Percentiles rank a stretch among this genome's conserved stretches.
Evolutionary conservation across 2,113 vertebrate species (phyloP).

Genomic region (Propithecus coquereli): DNA sequence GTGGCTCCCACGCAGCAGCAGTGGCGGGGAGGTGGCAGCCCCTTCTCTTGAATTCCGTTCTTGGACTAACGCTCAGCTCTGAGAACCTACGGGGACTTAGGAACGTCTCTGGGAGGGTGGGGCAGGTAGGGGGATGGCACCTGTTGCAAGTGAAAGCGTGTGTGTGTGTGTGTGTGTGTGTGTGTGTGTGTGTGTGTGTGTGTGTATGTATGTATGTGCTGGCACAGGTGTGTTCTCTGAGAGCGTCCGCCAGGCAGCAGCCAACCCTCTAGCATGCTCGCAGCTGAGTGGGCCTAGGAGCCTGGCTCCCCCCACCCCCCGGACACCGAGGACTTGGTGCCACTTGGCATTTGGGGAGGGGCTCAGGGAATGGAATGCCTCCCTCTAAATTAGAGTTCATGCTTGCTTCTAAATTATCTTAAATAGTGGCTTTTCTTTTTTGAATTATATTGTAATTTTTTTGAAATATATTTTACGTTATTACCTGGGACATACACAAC

Average conservation of each 20-base stretch:
- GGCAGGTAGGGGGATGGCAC: not conserved
- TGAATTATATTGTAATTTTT: not conserved
- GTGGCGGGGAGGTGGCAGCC: conserved; percentile 42
- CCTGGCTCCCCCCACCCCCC: not conserved
- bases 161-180: not conserved
- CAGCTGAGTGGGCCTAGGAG: accelerated
- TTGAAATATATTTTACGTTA: not conserved
- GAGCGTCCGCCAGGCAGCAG: not conserved
- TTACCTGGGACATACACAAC: not conserved
- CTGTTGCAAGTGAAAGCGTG: conserved; percentile 50
- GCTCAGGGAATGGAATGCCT: not conserved
- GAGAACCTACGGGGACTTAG: conserved; percentile 37
- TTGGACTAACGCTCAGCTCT: not conserved
- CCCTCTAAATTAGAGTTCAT: not conserved
- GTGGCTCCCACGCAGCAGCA: conserved; percentile 25
- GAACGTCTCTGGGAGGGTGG: not conserved
- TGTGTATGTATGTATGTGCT: not conserved
- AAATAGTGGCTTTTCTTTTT: not conserved
- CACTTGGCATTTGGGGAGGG: not conserved
- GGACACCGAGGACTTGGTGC: not conserved
- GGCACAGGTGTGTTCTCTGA: not conserved
- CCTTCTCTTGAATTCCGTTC: conserved; percentile 63
- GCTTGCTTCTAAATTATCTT: not conserved
- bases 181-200: not conserved
- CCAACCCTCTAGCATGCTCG: not conserved